phyloP scores from a whole-genome alignment of 2,113 vertebrate genomes.

The Bos taurus region ARS-UCD2.0 NC_037336.1:27081501-27082000 shows the following conservation, averaged over 20 bases:
- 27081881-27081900: background rate
- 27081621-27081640: background rate
- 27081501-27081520: background rate
- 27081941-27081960: background rate
- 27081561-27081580: background rate
- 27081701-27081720: background rate
- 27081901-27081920: background rate
- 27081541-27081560: background rate
- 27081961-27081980: background rate
- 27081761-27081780: background rate
- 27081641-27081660: background rate
- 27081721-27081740: background rate
- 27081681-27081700: background rate
- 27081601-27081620: background rate
- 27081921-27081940: background rate
- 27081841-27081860: background rate
- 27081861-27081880: background rate
- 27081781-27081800: background rate
- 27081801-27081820: background rate
- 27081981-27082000: background rate
- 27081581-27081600: background rate
- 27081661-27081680: background rate
- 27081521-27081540: background rate
- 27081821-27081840: background rate
- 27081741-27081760: background rate